Evolutionary conservation across 2,888 invertebrate species (phyloP).

Genomic region (Cryptocephalus moraei): DNA sequence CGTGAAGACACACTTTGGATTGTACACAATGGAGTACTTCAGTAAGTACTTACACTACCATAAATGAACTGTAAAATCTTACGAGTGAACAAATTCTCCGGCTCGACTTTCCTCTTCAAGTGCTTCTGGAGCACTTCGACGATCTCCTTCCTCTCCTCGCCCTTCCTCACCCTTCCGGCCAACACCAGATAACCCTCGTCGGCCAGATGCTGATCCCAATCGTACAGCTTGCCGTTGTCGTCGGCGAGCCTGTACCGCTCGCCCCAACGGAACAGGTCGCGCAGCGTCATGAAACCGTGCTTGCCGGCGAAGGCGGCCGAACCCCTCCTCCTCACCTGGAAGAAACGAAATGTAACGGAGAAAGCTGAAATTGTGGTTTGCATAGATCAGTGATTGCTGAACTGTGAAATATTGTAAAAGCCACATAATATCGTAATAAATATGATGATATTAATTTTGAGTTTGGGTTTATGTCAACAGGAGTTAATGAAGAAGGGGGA

Average conservation of each 20-base stretch:
- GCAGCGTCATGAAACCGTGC: slow-evolving; percentile 84
- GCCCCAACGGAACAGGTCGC: slow-evolving; percentile 96
- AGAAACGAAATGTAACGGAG: slow-evolving; percentile 1
- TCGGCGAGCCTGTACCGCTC: slow-evolving; percentile 77
- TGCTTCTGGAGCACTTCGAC: slow-evolving; percentile 66
- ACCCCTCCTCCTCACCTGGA: slow-evolving; percentile 57
- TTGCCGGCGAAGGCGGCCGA: slow-evolving; percentile 88
- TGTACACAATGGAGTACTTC: too few relatives aligned
- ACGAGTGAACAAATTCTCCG: slow-evolving; percentile 61
- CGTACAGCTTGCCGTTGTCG: slow-evolving; percentile 58
- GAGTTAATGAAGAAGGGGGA: too few relatives aligned
- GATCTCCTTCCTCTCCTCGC: slow-evolving; percentile 75
- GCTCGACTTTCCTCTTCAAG: slow-evolving; percentile 64
- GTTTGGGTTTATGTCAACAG: too few relatives aligned
- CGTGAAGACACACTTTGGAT: too few relatives aligned
- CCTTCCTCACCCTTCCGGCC: slow-evolving; percentile 81
- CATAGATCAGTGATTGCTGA: too few relatives aligned
- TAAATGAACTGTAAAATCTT: slow-evolving; percentile 12
- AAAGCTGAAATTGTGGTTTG: too few relatives aligned
- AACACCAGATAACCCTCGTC: slow-evolving; percentile 93
- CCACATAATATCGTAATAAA: background rate
- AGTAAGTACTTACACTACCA: too few relatives aligned
- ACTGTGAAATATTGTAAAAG: too few relatives aligned
- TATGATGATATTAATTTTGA: too few relatives aligned
- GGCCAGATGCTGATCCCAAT: slow-evolving; percentile 95